These are phyloP conservation scores for Coptodon rendalli DNA, from an alignment of 2,113 vertebrate genomes.

Conservation along the genomic window DNA sequence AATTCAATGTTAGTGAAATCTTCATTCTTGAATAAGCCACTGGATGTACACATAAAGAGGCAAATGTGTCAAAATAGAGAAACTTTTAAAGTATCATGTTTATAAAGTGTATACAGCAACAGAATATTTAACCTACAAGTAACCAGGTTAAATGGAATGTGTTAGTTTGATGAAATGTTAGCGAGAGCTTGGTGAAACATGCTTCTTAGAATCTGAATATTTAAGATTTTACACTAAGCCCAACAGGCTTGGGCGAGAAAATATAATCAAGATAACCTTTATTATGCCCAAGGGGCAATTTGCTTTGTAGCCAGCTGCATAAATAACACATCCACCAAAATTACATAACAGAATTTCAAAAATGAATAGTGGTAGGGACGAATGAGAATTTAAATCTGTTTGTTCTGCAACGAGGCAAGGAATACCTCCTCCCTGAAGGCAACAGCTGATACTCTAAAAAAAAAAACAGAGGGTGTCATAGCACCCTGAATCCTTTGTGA, in stretches of 20 bases:
- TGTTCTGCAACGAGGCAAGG: neutral
- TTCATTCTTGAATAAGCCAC: neutral
- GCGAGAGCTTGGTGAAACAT: neutral
- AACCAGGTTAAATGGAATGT: neutral
- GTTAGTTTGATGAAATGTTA: constrained; percentile 14
- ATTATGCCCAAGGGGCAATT: neutral
- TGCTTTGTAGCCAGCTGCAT: neutral
- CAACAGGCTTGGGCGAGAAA: neutral
- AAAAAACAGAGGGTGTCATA: neutral
- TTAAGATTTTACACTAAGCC: neutral
- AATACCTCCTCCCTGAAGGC: neutral
- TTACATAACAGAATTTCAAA: neutral
- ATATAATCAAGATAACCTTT: neutral
- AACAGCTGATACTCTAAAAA: neutral
- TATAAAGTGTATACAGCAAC: neutral
- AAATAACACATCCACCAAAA: neutral
- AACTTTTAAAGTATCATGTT: neutral
- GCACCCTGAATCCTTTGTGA: neutral
- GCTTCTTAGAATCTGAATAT: neutral
- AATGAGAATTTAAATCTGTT: neutral
- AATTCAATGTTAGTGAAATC: neutral
- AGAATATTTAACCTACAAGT: neutral
- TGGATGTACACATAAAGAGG: neutral
- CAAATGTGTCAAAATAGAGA: neutral
- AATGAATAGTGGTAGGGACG: neutral